Evolutionary conservation across 2,888 invertebrate genomes (phyloP).

Genomic region (Heliconius sara): DNA sequence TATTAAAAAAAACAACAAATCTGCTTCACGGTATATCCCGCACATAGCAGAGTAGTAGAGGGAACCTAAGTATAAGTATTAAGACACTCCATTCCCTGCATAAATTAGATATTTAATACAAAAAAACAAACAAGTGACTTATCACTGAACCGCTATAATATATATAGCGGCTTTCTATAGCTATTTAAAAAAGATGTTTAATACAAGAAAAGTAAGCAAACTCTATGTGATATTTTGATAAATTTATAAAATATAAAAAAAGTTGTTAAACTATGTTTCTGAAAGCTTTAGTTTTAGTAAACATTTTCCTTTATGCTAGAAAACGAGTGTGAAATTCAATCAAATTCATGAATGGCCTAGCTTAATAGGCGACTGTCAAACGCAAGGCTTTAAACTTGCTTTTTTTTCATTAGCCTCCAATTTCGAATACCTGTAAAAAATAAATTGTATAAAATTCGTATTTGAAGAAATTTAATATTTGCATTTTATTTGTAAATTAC

Average conservation of each 20-base stretch:
- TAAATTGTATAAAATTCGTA: background rate
- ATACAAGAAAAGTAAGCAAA: too few relatives aligned
- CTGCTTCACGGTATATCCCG: too few relatives aligned
- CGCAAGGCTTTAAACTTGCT: constrained; percentile 24
- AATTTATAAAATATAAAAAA: background rate
- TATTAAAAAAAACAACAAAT: too few relatives aligned
- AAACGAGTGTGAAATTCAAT: constrained; percentile 23
- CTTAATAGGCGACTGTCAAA: constrained; percentile 34
- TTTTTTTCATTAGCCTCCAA: constrained; percentile 29
- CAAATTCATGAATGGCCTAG: constrained; percentile 21
- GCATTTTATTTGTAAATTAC: background rate
- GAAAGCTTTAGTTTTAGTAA: background rate
- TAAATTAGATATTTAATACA: too few relatives aligned
- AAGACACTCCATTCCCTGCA: too few relatives aligned
- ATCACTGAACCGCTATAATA: too few relatives aligned
- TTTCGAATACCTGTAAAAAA: constrained; percentile 10
- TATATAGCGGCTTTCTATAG: too few relatives aligned
- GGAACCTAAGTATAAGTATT: too few relatives aligned
- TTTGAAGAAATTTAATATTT: background rate
- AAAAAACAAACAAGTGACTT: background rate
- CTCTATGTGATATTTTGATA: too few relatives aligned
- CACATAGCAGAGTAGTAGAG: too few relatives aligned
- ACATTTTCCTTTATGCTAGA: constrained; percentile 14
- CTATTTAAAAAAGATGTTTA: too few relatives aligned
- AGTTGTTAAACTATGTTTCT: background rate